phyloP scores from a whole-genome alignment of 1,140 invertebrate species.

The Semibalanus balanoides region DNA sequence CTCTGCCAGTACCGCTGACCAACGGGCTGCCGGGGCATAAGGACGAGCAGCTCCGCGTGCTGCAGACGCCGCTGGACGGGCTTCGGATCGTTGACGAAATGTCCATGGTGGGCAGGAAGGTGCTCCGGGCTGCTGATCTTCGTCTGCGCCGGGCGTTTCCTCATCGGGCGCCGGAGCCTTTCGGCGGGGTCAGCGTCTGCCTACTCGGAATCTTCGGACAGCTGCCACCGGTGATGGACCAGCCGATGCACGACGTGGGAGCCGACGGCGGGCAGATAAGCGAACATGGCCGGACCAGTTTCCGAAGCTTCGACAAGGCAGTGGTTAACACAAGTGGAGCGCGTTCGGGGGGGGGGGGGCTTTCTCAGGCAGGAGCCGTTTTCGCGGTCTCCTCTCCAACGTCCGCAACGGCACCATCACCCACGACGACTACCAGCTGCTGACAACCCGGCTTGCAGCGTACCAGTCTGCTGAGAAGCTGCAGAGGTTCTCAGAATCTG shows the following conservation, averaged over 20 bases:
- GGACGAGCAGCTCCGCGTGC: not conserved
- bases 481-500: not conserved
- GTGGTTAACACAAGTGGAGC: not conserved
- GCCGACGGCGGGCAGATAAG: not conserved
- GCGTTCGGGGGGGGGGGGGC: not conserved
- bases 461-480: too few species aligned
- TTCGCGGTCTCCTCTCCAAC: not conserved
- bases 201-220: not conserved
- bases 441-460: not conserved
- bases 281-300: not conserved
- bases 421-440: not conserved
- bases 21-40: not conserved
- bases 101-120: too few species aligned
- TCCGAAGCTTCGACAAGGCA: not conserved
- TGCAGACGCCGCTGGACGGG: not conserved
- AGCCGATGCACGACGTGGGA: not conserved
- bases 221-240: not conserved
- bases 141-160: too few species aligned
- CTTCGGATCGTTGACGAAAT: conserved; percentile 7
- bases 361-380: not conserved
- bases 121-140: too few species aligned
- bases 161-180: too few species aligned
- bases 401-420: not conserved
- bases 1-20: conserved; percentile 7
- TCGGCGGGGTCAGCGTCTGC: not conserved